Evolutionary conservation across 35 echinoderm and acorn worm species (phyloP).

Genomic region (Apostichopus japonicus): DNA sequence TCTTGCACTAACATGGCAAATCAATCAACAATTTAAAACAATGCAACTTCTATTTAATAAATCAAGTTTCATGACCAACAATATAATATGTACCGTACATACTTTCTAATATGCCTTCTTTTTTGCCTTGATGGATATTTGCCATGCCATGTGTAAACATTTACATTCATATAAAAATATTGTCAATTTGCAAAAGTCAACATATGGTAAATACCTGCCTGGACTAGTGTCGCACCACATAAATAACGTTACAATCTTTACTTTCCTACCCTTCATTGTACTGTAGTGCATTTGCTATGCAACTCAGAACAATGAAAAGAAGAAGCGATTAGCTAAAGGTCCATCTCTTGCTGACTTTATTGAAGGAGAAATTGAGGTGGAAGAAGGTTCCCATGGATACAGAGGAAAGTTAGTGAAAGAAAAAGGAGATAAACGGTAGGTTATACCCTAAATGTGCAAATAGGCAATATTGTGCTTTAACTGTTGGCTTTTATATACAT

Average conservation of each 20-base stretch:
- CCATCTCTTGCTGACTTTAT: conserved; percentile 21
- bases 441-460: too few species aligned
- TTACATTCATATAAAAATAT: too few species aligned
- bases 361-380: not conserved
- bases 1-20: too few species aligned
- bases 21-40: too few species aligned
- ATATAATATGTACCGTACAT: too few species aligned
- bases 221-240: not conserved
- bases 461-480: too few species aligned
- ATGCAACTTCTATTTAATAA: too few species aligned
- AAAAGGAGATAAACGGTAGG: conserved; percentile 19
- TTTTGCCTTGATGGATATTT: too few species aligned
- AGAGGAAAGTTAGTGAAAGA: conserved; percentile 18
- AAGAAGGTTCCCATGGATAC: conserved; percentile 7
- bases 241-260: not conserved
- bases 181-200: too few species aligned
- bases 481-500: not conserved
- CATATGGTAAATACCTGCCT: not conserved
- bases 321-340: not conserved
- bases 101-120: too few species aligned
- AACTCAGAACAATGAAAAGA: conserved; percentile 8
- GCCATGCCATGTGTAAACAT: too few species aligned
- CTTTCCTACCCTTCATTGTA: not conserved
- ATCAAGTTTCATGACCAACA: too few species aligned
- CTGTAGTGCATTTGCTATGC: not conserved